Evolutionary conservation across 2,888 invertebrate species (phyloP).

Genomic region (Catocala sponsa): DNA sequence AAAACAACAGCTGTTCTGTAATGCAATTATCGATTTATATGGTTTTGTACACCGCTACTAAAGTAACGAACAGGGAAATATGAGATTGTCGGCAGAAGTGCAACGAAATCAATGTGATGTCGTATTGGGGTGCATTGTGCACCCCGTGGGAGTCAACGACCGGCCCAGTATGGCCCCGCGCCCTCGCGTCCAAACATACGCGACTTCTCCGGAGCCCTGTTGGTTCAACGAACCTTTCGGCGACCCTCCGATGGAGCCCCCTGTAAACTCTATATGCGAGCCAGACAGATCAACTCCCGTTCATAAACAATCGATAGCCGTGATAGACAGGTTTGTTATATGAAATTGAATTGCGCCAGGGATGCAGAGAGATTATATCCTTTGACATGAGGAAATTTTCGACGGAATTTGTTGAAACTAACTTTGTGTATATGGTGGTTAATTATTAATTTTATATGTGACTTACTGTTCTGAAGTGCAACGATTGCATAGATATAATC

Average conservation of each 20-base stretch:
- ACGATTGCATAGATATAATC: neutral
- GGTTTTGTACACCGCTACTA: neutral
- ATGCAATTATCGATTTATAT: constrained; percentile 1
- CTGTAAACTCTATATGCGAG: constrained; percentile 60
- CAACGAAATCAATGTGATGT: constrained; percentile 69
- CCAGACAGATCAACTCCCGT: constrained; percentile 59
- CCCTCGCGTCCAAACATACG: constrained; percentile 68
- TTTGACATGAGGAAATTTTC: too few species aligned
- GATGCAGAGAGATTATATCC: too few species aligned
- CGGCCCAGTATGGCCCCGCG: constrained; percentile 74
- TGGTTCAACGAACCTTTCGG: constrained; percentile 78
- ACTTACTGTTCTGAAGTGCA: too few species aligned
- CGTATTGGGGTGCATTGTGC: constrained; percentile 65
- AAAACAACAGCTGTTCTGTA: constrained; percentile 1
- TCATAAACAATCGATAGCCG: constrained; percentile 50
- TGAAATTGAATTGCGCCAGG: neutral
- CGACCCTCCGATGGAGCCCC: constrained; percentile 72
- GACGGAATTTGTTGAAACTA: too few species aligned
- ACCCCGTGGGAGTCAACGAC: constrained; percentile 79
- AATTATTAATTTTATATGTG: too few species aligned
- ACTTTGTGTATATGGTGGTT: too few species aligned
- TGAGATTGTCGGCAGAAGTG: constrained; percentile 39
- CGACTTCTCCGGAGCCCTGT: constrained; percentile 74
- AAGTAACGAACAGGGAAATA: neutral
- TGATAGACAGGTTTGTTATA: constrained; percentile 29